These are phyloP conservation scores for Spatula versicolor DNA, from an alignment of 2,797 vertebrate species.

Conservation along the genomic window DNA sequence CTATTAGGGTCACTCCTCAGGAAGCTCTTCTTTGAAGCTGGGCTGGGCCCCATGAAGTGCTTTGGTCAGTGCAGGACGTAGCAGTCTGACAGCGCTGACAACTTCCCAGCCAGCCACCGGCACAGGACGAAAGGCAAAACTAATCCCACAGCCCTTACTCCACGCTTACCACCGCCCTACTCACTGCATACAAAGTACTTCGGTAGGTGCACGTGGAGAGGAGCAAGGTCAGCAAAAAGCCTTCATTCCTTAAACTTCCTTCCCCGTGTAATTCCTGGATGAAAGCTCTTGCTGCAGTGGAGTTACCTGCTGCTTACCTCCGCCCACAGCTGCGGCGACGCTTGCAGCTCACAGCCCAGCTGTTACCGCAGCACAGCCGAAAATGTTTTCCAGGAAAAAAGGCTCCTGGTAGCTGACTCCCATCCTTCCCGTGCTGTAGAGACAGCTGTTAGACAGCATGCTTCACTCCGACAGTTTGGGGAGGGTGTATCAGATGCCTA, in stretches of 20 bases:
- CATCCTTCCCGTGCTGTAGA: not conserved
- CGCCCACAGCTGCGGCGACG: not conserved
- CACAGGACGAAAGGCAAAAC: not conserved
- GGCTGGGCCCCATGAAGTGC: not conserved
- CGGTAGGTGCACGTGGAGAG: not conserved
- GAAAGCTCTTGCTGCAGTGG: not conserved
- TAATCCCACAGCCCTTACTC: not conserved
- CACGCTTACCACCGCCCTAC: not conserved
- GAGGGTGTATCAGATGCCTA: not conserved
- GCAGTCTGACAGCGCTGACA: not conserved
- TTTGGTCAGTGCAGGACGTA: accelerated
- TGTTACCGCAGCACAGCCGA: not conserved
- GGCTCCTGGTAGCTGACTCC: not conserved
- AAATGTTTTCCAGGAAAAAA: not conserved
- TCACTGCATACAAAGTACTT: not conserved
- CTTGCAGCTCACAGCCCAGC: not conserved
- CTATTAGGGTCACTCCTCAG: not conserved
- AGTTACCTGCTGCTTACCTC: not conserved
- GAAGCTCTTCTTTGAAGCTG: not conserved
- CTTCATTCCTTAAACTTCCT: not conserved
- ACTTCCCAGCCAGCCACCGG: not conserved
- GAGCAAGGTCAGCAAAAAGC: not conserved
- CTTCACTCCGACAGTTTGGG: not conserved
- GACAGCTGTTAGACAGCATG: not conserved
- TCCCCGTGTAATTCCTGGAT: not conserved